Percentiles rank a stretch among this genome's conserved stretches.
These are phyloP conservation scores for Anser cygnoides DNA, from an alignment of 2,113 vertebrate species.

Conservation along the genomic window DNA sequence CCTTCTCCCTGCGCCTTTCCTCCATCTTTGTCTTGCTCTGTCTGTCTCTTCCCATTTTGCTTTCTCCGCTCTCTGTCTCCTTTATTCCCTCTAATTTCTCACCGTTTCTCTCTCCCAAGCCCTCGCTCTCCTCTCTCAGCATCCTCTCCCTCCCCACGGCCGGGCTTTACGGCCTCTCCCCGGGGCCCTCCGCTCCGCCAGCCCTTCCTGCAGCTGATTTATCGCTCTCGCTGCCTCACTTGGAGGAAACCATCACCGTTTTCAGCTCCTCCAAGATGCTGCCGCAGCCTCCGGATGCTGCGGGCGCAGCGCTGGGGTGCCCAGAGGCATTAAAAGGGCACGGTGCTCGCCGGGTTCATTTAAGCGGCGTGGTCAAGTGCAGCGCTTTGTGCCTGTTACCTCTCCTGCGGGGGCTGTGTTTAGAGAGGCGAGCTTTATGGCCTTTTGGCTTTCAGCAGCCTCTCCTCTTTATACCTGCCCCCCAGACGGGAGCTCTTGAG, in stretches of 20 bases:
- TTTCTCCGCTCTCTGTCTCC: not conserved
- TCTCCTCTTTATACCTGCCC: not conserved
- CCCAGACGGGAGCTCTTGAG: not conserved
- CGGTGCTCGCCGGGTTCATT: not conserved
- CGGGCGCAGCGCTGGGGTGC: not conserved
- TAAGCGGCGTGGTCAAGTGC: not conserved
- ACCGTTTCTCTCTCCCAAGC: not conserved
- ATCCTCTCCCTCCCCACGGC: not conserved
- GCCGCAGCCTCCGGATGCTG: not conserved
- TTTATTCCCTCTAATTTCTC: not conserved
- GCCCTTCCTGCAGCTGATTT: slow-evolving; percentile 34
- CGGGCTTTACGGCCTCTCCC: slow-evolving; percentile 15
- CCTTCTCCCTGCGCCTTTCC: not conserved
- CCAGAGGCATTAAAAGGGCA: not conserved
- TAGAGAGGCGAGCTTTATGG: not conserved
- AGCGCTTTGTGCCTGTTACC: not conserved
- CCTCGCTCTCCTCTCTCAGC: not conserved
- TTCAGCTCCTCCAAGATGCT: not conserved
- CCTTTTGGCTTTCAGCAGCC: not conserved
- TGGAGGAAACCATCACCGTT: not conserved
- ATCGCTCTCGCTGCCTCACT: not conserved
- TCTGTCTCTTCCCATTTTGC: slow-evolving; percentile 36
- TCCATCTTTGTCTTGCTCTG: slow-evolving; percentile 42
- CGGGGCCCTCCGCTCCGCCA: not conserved
- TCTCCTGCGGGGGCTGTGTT: not conserved